These are phyloP conservation scores for Corvus moneduloides DNA, from an alignment of 2,113 vertebrate species.

Conservation along the genomic window DNA sequence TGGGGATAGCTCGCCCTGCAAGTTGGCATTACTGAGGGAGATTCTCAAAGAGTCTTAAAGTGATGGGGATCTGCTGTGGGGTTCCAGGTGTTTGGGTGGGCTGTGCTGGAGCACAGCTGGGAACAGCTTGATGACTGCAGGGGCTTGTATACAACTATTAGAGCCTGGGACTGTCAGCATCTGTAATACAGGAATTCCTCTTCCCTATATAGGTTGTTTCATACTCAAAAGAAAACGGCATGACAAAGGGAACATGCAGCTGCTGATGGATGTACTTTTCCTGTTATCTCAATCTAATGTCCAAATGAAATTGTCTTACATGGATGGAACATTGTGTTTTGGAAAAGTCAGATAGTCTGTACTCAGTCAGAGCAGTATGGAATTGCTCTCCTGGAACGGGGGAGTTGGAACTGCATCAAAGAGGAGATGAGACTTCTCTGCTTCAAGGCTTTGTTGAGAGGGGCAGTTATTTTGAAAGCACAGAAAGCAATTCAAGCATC, in stretches of 20 bases:
- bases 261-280: neutral
- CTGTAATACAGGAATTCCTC: neutral
- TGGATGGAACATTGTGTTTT: neutral
- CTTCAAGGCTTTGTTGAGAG: neutral
- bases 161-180: neutral
- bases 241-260: neutral
- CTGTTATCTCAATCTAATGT: neutral
- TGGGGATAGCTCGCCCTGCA: neutral
- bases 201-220: neutral
- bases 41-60: neutral
- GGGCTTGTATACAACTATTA: fast-evolving
- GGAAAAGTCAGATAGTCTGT: neutral
- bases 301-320: neutral
- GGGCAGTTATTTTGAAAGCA: neutral
- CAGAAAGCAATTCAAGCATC: neutral
- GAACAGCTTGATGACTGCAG: neutral
- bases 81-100: neutral
- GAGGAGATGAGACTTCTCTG: neutral
- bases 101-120: neutral
- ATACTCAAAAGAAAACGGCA: neutral
- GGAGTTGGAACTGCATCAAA: conserved; percentile 23
- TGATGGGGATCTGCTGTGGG: neutral
- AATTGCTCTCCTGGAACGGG: neutral
- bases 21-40: neutral
- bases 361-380: neutral